These are phyloP conservation scores for Drosophila santomea DNA, from an alignment of 1,140 invertebrate species.

Conservation along the genomic window DNA sequence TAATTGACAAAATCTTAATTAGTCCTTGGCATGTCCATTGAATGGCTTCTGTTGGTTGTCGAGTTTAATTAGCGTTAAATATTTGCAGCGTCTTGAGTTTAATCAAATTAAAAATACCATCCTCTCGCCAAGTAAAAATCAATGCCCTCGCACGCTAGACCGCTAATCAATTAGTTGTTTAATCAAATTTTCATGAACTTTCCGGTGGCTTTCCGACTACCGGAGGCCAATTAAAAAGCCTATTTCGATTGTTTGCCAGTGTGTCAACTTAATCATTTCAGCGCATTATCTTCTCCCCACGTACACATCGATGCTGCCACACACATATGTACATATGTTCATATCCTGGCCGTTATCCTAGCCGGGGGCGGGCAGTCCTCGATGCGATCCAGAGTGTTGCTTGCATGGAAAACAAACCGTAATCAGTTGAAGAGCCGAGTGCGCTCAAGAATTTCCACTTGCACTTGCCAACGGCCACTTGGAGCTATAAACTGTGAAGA, in stretches of 20 bases:
- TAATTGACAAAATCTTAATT: conserved; percentile 84
- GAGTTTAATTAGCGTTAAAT: conserved; percentile 77
- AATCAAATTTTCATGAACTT: conserved; percentile 70
- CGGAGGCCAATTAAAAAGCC: conserved; percentile 50
- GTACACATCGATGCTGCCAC: conserved; percentile 1
- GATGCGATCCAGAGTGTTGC: conserved; percentile 25
- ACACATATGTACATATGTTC: neutral
- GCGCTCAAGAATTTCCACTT: conserved; percentile 78
- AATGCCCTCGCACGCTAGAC: conserved; percentile 31
- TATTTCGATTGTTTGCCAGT: conserved; percentile 38
- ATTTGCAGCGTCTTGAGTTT: conserved; percentile 68
- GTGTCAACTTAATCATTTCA: conserved; percentile 66
- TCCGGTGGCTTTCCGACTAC: conserved; percentile 20
- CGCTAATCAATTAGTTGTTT: conserved; percentile 49
- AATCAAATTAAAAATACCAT: conserved; percentile 75
- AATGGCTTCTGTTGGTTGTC: conserved; percentile 75
- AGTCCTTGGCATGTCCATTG: conserved; percentile 80
- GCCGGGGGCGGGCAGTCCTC: neutral
- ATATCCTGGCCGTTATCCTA: conserved; percentile 18
- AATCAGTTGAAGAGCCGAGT: conserved; percentile 64
- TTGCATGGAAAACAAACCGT: conserved; percentile 75
- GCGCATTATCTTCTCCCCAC: conserved; percentile 14
- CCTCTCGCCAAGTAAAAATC: conserved; percentile 25
- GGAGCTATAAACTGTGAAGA: conserved; percentile 80
- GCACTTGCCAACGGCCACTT: conserved; percentile 79